Evolutionary conservation across 2,888 invertebrate genomes (phyloP).

Genomic region (Tinea pellionella): DNA sequence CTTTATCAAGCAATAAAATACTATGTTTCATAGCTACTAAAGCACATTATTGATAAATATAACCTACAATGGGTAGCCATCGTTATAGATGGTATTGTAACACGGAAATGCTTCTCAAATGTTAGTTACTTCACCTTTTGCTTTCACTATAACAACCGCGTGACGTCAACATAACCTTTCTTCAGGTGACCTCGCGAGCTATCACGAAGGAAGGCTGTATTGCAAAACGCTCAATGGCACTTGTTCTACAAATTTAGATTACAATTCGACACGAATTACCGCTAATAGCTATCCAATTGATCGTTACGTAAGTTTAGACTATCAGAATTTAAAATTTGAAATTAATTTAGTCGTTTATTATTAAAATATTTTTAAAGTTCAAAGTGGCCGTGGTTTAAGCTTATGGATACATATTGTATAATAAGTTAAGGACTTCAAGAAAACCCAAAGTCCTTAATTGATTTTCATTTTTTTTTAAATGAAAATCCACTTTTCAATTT

Average conservation of each 20-base stretch:
- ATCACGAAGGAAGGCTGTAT: conserved; percentile 28
- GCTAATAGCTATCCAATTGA: not conserved
- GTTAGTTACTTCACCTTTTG: conserved; percentile 24
- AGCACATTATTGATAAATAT: not conserved
- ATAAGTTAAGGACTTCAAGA: too few relatives aligned
- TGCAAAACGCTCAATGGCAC: conserved; percentile 23
- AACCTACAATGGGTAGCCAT: not conserved
- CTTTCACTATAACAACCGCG: conserved; percentile 35
- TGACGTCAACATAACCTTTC: conserved; percentile 39
- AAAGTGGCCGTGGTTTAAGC: too few relatives aligned
- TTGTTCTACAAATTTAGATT: conserved; percentile 7
- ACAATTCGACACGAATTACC: conserved; percentile 1
- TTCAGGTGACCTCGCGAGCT: conserved; percentile 41
- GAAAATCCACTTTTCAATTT: too few relatives aligned
- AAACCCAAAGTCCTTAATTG: too few relatives aligned
- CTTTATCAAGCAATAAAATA: too few relatives aligned
- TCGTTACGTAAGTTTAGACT: not conserved
- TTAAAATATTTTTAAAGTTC: not conserved
- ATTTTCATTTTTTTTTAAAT: too few relatives aligned
- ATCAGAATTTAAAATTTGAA: not conserved
- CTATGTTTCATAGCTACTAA: too few relatives aligned
- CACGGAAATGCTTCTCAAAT: conserved; percentile 14
- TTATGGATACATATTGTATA: too few relatives aligned
- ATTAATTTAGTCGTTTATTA: not conserved
- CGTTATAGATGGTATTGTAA: not conserved